A percentile compares a stretch with the other conserved stretches of the same genome.
These are phyloP conservation scores for Caenorhabditis sulstoni DNA, from an alignment of 2,888 invertebrate genomes.

Conservation along the genomic window DNA sequence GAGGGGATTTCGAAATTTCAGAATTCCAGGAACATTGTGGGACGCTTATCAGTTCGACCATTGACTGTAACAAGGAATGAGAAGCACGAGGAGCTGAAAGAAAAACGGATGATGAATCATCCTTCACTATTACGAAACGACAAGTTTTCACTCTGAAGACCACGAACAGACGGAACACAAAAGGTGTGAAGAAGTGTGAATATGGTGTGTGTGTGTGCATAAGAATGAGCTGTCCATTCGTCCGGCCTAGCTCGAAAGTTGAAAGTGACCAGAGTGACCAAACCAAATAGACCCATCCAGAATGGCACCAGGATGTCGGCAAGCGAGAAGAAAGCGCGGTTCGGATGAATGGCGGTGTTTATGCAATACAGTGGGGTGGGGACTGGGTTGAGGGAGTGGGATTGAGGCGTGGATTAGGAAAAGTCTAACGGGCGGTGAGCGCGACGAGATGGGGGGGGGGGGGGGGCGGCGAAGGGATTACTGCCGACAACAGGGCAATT, in stretches of 20 bases:
- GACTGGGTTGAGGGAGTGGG: constrained; percentile 7
- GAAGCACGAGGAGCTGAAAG: constrained; percentile 10
- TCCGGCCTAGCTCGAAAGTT: no score
- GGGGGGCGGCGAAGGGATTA: constrained; percentile 37
- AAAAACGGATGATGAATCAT: constrained; percentile 30
- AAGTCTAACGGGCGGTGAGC: constrained; percentile 47
- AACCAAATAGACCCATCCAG: not conserved
- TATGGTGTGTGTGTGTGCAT: constrained; percentile 29
- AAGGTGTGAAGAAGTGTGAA: constrained; percentile 10
- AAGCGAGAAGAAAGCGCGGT: constrained; percentile 12
- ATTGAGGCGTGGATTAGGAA: constrained; percentile 61
- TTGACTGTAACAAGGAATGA: no score
- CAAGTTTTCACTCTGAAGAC: constrained; percentile 10
- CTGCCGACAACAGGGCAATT: constrained; percentile 57
- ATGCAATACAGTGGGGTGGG: constrained; percentile 47
- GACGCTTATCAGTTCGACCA: no score
- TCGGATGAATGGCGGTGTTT: constrained; percentile 48
- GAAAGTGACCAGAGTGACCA: not conserved
- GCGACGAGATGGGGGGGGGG: constrained; percentile 13
- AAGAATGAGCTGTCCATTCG: constrained; percentile 32
- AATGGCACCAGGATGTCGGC: constrained; percentile 7
- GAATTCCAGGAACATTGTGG: no score
- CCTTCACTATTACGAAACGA: not conserved
- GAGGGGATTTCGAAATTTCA: no score
- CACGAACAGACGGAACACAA: constrained; percentile 11